A percentile compares a stretch with the other conserved stretches of the same genome.
These are phyloP conservation scores for Etheostoma perlongum DNA, from an alignment of 2,797 vertebrate genomes.

Conservation along the genomic window DNA sequence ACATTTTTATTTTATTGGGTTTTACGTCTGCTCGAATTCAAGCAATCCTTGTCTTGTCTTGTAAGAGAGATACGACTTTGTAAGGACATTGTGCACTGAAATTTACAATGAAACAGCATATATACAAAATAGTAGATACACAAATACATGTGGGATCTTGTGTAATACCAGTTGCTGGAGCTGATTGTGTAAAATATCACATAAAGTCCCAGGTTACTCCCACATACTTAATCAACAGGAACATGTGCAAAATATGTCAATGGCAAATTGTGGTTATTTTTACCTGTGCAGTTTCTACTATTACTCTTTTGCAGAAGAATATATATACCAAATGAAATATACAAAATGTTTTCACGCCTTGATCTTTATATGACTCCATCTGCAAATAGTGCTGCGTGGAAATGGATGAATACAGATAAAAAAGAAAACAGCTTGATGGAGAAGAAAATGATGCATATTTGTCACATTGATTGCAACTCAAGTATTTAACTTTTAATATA, in stretches of 20 bases:
- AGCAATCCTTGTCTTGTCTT: neutral
- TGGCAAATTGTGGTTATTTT: neutral
- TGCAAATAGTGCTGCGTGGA: neutral
- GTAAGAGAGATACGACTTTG: neutral
- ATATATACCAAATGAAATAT: neutral
- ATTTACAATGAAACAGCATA: neutral
- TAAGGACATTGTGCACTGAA: neutral
- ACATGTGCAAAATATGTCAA: neutral
- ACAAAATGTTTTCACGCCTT: neutral
- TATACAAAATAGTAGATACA: neutral
- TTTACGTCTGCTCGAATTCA: neutral
- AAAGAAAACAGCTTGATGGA: conserved; percentile 8
- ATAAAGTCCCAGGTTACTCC: neutral
- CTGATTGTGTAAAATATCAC: neutral
- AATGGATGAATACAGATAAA: conserved; percentile 20
- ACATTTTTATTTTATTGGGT: too few relatives aligned
- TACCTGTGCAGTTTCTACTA: too few relatives aligned
- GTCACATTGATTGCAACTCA: neutral
- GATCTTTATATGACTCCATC: conserved; percentile 2
- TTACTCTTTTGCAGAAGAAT: too few relatives aligned
- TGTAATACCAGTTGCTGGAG: neutral
- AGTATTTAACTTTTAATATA: neutral
- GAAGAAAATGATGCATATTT: neutral
- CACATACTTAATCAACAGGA: neutral
- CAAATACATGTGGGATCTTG: neutral